These are phyloP conservation scores for Bombycilla garrulus DNA, from an alignment of 2,113 vertebrate species.

Conservation along the genomic window DNA sequence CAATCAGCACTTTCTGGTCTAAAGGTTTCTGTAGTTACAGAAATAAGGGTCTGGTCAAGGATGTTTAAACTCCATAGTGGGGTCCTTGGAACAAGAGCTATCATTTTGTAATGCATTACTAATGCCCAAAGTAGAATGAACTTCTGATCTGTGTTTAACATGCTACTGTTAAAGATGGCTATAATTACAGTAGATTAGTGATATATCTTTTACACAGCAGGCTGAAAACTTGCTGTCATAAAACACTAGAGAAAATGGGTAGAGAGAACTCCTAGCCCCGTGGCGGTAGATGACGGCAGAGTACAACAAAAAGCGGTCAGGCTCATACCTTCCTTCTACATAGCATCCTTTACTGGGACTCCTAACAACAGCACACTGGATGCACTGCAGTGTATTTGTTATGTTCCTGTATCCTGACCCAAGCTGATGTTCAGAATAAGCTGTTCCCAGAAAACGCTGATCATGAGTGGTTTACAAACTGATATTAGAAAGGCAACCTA, in stretches of 20 bases:
- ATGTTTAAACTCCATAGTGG: not conserved
- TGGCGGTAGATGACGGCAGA: not conserved
- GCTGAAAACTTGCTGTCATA: not conserved
- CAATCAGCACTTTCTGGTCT: not conserved
- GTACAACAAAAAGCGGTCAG: not conserved
- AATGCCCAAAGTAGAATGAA: not conserved
- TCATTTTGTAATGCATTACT: not conserved
- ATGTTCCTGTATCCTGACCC: not conserved
- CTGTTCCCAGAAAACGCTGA: not conserved
- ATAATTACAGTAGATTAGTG: not conserved
- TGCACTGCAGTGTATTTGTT: not conserved
- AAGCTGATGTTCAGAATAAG: not conserved
- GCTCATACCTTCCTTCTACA: not conserved
- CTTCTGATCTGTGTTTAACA: not conserved
- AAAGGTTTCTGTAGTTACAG: not conserved
- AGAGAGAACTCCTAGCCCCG: not conserved
- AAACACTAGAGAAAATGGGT: not conserved
- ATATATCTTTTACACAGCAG: not conserved
- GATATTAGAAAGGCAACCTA: not conserved
- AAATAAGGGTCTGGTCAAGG: not conserved
- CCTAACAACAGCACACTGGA: not conserved
- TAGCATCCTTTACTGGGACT: not conserved
- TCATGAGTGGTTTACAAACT: not conserved
- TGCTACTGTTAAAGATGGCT: rapidly evolving
- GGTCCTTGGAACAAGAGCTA: not conserved